Evolutionary conservation across 2,797 vertebrate genomes (phyloP).

Genomic region (Alfaro cultratus): DNA sequence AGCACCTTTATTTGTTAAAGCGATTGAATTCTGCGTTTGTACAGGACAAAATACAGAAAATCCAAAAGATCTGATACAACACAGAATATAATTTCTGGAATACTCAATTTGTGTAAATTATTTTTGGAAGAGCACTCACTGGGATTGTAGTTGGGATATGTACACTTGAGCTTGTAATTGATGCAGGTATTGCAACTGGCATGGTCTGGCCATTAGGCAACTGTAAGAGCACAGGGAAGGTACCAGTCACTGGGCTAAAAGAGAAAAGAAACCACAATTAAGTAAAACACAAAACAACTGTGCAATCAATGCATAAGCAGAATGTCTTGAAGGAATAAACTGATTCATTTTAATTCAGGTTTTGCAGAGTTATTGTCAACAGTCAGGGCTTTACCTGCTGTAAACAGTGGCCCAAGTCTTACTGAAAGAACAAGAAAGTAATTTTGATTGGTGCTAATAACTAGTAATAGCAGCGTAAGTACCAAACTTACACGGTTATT

Average conservation of each 20-base stretch:
- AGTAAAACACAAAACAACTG: background rate
- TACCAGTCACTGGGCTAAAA: constrained; percentile 93
- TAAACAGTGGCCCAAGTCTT: background rate
- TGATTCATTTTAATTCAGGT: background rate
- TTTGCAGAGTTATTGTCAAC: background rate
- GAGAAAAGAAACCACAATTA: constrained; percentile 42
- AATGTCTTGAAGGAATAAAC: constrained; percentile 13
- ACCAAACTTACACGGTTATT: background rate
- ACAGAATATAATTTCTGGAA: background rate
- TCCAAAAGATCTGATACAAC: background rate
- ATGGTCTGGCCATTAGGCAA: constrained; percentile 98
- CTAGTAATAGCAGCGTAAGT: background rate
- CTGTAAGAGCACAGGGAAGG: constrained; percentile 98
- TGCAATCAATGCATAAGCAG: constrained; percentile 15
- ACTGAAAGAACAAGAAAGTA: background rate
- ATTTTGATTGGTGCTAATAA: background rate
- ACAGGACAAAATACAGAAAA: background rate
- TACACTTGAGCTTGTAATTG: constrained; percentile 96
- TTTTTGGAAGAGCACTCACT: constrained; percentile 81
- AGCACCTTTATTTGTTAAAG: background rate
- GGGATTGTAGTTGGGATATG: constrained; percentile 97
- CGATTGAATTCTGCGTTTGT: background rate
- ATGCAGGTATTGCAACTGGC: constrained; percentile 97
- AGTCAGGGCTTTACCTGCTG: background rate
- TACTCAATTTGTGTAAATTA: constrained; percentile 2